Percentiles rank a stretch among this genome's conserved stretches.
These are phyloP conservation scores for Hyperoplus lanceolatus DNA, from an alignment of 2,797 vertebrate genomes.

Conservation along the genomic window DNA sequence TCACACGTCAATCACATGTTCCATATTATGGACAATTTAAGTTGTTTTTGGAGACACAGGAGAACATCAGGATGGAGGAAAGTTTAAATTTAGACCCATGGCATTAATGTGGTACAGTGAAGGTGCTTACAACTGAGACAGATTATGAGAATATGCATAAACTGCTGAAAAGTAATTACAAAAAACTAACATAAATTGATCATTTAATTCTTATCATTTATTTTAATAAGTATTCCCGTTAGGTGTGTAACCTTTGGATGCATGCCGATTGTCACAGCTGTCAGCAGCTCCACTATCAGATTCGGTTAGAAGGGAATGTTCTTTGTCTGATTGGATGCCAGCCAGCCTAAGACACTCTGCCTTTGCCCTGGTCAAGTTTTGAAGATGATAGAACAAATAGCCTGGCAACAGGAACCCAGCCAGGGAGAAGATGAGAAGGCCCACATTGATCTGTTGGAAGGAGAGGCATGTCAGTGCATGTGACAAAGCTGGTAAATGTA, in stretches of 20 bases:
- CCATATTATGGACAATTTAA: not conserved
- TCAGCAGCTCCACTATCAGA: conserved; percentile 38
- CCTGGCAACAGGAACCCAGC: conserved; percentile 89
- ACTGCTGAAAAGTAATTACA: not conserved
- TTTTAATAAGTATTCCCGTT: conserved; percentile 26
- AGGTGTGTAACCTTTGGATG: conserved; percentile 31
- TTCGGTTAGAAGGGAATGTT: conserved; percentile 44
- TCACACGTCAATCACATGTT: not conserved
- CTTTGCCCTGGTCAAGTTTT: conserved; percentile 75
- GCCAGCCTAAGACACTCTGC: conserved; percentile 25
- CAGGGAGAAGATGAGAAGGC: conserved; percentile 87
- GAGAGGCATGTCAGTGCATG: conserved; percentile 41
- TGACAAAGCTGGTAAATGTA: not conserved
- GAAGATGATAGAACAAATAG: conserved; percentile 88
- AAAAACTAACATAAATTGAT: not conserved
- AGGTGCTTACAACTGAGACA: not conserved
- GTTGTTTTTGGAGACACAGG: not conserved
- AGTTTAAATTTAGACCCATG: not conserved
- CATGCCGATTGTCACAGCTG: conserved; percentile 34
- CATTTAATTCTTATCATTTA: not conserved
- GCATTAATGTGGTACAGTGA: not conserved
- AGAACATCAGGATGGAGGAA: not conserved
- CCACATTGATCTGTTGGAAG: conserved; percentile 87
- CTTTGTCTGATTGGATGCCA: conserved; percentile 39
- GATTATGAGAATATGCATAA: not conserved